These are phyloP conservation scores for Grammatotria lemairii DNA, from an alignment of 2,113 vertebrate genomes.

Conservation along the genomic window DNA sequence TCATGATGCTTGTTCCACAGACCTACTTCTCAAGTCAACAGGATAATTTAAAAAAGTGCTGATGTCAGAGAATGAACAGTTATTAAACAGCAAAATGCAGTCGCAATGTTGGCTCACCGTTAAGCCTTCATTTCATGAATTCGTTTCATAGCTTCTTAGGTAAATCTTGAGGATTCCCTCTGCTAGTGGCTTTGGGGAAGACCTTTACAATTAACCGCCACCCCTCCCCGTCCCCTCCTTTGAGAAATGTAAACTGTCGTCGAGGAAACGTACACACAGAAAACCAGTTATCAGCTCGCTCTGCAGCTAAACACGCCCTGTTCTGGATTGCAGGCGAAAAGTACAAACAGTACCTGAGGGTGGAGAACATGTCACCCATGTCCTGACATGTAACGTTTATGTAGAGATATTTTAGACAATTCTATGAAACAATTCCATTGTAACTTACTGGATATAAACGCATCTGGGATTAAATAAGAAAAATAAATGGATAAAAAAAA, in stretches of 20 bases:
- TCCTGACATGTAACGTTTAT: not conserved
- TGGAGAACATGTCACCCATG: not conserved
- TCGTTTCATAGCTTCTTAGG: not conserved
- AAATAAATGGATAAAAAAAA: not conserved
- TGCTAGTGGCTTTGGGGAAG: not conserved
- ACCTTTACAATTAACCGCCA: not conserved
- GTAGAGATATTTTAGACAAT: not conserved
- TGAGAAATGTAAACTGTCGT: not conserved
- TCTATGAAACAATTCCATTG: not conserved
- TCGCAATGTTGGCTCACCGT: not conserved
- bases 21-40: not conserved
- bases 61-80: not conserved
- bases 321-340: not conserved
- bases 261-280: slow-evolving; percentile 5
- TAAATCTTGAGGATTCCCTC: slow-evolving; percentile 30
- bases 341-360: slow-evolving; percentile 31
- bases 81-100: not conserved
- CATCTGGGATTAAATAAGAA: not conserved
- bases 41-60: not conserved
- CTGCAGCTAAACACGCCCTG: slow-evolving; percentile 33
- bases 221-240: not conserved
- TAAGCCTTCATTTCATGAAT: not conserved
- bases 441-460: not conserved
- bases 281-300: slow-evolving; percentile 1
- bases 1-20: not conserved